Evolutionary conservation across 92 coral and sea anemone species (phyloP).

Genomic region (Isaurus tuberculatus): DNA sequence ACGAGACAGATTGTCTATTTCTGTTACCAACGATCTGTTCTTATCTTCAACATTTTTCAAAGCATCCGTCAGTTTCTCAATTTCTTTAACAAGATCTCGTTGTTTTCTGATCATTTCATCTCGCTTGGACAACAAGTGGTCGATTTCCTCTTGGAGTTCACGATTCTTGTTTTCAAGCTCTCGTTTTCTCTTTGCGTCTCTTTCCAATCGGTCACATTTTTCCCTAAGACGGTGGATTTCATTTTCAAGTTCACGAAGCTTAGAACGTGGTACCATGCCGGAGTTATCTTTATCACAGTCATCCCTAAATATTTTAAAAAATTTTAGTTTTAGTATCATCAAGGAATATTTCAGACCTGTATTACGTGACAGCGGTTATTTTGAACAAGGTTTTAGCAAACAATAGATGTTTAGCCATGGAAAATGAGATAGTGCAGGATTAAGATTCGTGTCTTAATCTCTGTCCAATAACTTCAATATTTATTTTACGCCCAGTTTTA

Average conservation of each 20-base stretch:
- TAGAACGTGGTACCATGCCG: slow-evolving; percentile 34
- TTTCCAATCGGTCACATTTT: slow-evolving; percentile 62
- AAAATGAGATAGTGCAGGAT: too few relatives aligned
- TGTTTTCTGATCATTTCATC: slow-evolving; percentile 77
- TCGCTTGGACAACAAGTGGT: slow-evolving; percentile 64
- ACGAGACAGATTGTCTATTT: slow-evolving; percentile 71
- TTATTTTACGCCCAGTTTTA: too few relatives aligned
- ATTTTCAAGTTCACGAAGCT: slow-evolving; percentile 57
- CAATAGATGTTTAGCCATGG: too few relatives aligned
- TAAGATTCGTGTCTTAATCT: too few relatives aligned
- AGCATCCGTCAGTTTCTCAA: slow-evolving; percentile 66
- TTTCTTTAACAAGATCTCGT: slow-evolving; percentile 69
- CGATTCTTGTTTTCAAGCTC: slow-evolving; percentile 73
- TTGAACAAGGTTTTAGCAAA: too few relatives aligned
- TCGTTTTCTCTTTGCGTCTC: slow-evolving; percentile 65
- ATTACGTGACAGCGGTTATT: too few relatives aligned
- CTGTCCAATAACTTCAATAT: too few relatives aligned
- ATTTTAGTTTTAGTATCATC: background rate
- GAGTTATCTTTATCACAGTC: slow-evolving; percentile 22
- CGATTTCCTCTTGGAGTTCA: slow-evolving; percentile 71
- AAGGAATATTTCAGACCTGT: too few relatives aligned
- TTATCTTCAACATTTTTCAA: slow-evolving; percentile 66
- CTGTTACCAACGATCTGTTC: slow-evolving; percentile 67
- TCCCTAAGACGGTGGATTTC: slow-evolving; percentile 66
- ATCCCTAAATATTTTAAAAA: slow-evolving; percentile 6